These are phyloP conservation scores for Chelonia mydas DNA, from an alignment of 2,797 vertebrate genomes.

Conservation along the genomic window DNA sequence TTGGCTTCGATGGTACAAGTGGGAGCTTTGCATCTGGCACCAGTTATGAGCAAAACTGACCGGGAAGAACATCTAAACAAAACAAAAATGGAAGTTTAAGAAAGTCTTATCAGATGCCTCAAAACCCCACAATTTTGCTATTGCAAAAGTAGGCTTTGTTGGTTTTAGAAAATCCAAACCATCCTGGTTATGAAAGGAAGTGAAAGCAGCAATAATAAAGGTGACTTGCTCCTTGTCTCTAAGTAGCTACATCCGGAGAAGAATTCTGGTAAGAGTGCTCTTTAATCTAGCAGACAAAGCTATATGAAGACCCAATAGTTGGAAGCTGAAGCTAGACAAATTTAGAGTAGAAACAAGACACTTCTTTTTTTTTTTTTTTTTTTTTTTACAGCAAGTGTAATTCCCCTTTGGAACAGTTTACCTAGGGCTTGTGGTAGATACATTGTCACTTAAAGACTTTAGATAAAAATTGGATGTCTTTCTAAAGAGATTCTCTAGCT, in stretches of 20 bases:
- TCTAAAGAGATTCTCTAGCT: neutral
- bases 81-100: constrained; percentile 17
- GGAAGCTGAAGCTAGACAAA: neutral
- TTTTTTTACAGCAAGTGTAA: neutral
- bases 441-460: neutral
- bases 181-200: neutral
- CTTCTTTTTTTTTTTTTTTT: neutral
- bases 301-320: neutral
- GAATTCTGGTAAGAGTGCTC: neutral
- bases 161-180: neutral
- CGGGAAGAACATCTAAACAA: constrained; percentile 33
- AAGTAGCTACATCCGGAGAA: neutral
- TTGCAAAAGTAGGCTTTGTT: constrained; percentile 27
- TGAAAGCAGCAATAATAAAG: constrained; percentile 29
- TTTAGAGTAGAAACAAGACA: neutral
- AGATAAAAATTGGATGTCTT: neutral
- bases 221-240: constrained; percentile 14
- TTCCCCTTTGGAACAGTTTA: neutral
- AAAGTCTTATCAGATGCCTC: constrained; percentile 12
- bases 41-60: constrained; percentile 25
- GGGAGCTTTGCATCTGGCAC: neutral
- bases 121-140: constrained; percentile 54
- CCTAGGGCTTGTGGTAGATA: neutral
- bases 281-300: neutral
- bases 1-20: neutral